These are phyloP conservation scores for Nothura maculosa DNA, from an alignment of 2,797 vertebrate genomes.

Conservation along the genomic window DNA sequence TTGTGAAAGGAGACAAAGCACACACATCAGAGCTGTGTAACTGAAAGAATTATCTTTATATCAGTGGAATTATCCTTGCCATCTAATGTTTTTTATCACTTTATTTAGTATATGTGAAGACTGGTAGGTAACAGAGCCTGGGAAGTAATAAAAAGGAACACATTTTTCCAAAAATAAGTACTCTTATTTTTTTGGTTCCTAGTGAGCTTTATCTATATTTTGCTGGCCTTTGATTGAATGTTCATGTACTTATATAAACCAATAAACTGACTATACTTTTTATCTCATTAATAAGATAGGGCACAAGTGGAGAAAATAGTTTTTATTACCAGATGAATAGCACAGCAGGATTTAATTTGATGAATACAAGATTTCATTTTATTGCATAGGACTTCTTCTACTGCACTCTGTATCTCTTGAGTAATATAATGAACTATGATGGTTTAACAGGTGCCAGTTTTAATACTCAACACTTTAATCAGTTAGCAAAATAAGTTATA, in stretches of 20 bases:
- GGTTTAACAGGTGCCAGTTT: constrained; percentile 68
- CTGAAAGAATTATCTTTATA: not conserved
- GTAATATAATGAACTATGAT: constrained; percentile 74
- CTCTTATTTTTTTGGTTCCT: not conserved
- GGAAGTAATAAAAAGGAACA: not conserved
- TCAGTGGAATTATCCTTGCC: not conserved
- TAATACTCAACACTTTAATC: constrained; percentile 72
- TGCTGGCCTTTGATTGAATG: constrained; percentile 47
- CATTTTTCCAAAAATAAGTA: not conserved
- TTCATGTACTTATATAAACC: constrained; percentile 50
- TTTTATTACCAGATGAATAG: constrained; percentile 77
- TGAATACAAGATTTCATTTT: constrained; percentile 77
- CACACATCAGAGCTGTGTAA: not conserved
- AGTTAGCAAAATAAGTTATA: constrained; percentile 62
- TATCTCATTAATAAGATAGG: constrained; percentile 71
- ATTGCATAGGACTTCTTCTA: constrained; percentile 46
- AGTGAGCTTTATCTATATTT: not conserved
- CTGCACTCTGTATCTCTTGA: constrained; percentile 56
- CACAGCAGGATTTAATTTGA: constrained; percentile 73
- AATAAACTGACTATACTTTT: constrained; percentile 59
- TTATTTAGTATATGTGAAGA: not conserved
- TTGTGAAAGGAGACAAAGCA: not conserved
- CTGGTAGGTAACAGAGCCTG: not conserved
- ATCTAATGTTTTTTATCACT: not conserved
- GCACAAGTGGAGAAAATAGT: constrained; percentile 66